A percentile compares a stretch with the other conserved stretches of the same genome.
These are phyloP conservation scores for Epinephelus lanceolatus DNA, from an alignment of 2,113 vertebrate species.

Conservation along the genomic window DNA sequence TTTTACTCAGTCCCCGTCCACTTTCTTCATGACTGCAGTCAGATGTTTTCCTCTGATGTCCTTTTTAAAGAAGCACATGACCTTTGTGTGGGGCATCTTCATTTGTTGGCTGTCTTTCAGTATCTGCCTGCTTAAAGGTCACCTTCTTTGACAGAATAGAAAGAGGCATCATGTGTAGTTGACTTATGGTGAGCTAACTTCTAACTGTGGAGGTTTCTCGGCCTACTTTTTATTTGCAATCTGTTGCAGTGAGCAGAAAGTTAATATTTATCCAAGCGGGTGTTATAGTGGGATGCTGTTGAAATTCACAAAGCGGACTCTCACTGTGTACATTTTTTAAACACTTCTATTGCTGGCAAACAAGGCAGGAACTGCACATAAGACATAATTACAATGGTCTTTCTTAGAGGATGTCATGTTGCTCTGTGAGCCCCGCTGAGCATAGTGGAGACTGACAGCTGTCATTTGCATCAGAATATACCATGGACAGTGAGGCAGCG, in stretches of 20 bases:
- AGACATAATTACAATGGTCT: not conserved
- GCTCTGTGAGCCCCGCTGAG: not conserved
- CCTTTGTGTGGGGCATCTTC: constrained; percentile 83
- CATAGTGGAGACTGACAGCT: constrained; percentile 12
- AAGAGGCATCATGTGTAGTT: constrained; percentile 44
- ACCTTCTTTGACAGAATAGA: constrained; percentile 70
- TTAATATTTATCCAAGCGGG: constrained; percentile 7
- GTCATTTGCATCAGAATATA: not conserved
- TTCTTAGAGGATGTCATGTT: not conserved
- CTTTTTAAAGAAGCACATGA: constrained; percentile 78
- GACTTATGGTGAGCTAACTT: constrained; percentile 48
- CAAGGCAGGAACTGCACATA: not conserved
- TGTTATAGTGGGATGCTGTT: not conserved
- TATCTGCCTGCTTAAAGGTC: constrained; percentile 80
- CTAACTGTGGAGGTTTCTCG: constrained; percentile 24
- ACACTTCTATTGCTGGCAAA: not conserved
- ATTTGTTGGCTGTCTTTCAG: constrained; percentile 80
- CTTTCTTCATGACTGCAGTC: constrained; percentile 64
- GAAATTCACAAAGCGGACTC: constrained; percentile 11
- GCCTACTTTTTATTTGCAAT: constrained; percentile 1
- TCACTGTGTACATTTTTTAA: not conserved
- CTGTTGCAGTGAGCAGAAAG: not conserved
- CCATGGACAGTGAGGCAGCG: not conserved
- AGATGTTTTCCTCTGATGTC: constrained; percentile 76
- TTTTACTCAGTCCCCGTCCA: constrained; percentile 47